Evolutionary conservation across 2,888 invertebrate genomes (phyloP), one percentile per base, ranked within the genome.

Genomic region (Chorisops tibialis): DNA sequence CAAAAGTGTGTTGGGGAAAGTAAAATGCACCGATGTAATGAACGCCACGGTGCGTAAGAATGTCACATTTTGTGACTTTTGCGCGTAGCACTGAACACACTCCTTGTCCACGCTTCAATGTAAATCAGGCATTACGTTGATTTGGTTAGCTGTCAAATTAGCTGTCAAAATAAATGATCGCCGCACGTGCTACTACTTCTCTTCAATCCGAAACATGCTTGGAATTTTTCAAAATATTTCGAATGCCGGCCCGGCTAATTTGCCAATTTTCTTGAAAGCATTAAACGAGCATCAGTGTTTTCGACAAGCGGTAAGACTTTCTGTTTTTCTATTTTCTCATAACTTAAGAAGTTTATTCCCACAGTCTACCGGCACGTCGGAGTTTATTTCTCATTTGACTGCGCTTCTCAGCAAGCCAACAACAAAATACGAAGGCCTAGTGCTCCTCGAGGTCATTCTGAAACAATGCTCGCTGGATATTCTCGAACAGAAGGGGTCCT

Each of bases 201-300:
- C 12, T 7, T 37, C 37, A 37, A 11, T 37, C 12, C 9, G 37
- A n/a, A n/a, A n/a, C n/a, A n/a, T 69, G 59, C 58, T 70, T 12
- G 67, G 67, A 45, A 70, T 72, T 58, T 65, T 71, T 24, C 67
- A 71, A 65, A 68, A 68, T 6, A 67, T 71, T 35, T 59, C 69
- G 1, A 64, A 56, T 3, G 51, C 68, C 2, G 68, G 70, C 14
- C 62, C 14, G 12, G 62, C 64, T 6, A 63, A 65, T 59, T 64
- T 72, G 9, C 59, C 69, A 12, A 65, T 66, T 12, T 70, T 70
- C 59, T 59, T 73, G 0, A 62, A 68, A 24, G 71, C 69, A 2
- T 63, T 73, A 4, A 66, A 68, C 4, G 71, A 73, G 39, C 71
- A 73, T 43, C 69, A 70, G 60, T 68, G 67, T 64, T 71, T 72